phyloP scores from a whole-genome alignment of 2,797 vertebrate genomes.

The Scolopax rusticola region DNA sequence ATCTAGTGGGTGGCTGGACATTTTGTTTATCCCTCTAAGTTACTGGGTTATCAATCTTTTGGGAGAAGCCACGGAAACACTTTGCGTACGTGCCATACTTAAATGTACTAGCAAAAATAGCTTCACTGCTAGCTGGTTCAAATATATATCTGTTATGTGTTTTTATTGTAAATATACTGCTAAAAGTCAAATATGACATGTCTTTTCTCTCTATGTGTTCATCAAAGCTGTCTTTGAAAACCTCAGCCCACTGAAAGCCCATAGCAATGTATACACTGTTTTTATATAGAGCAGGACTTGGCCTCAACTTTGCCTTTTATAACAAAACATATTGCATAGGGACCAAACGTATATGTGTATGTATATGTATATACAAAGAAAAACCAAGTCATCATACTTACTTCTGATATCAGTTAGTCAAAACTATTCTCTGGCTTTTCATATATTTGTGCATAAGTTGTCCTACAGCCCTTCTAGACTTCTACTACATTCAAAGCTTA shows the following conservation, averaged over 20 bases:
- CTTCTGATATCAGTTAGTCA: not conserved
- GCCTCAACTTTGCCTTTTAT: not conserved
- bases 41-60: not conserved
- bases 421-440: not conserved
- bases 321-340: not conserved
- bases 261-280: not conserved
- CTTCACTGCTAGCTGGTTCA: not conserved
- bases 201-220: not conserved
- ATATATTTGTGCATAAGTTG: not conserved
- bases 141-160: not conserved
- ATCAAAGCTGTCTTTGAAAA: not conserved
- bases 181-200: not conserved
- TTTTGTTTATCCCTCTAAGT: not conserved
- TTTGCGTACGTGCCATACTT: not conserved
- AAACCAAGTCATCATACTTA: not conserved
- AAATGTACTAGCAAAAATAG: not conserved
- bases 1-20: slow-evolving; percentile 36
- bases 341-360: not conserved
- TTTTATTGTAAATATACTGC: not conserved
- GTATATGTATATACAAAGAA: not conserved
- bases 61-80: not conserved
- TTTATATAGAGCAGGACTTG: not conserved
- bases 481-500: not conserved
- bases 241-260: not conserved
- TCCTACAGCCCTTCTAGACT: not conserved